Evolutionary conservation across 1,140 invertebrate species (phyloP).

Genomic region (Papilio glaucus): DNA sequence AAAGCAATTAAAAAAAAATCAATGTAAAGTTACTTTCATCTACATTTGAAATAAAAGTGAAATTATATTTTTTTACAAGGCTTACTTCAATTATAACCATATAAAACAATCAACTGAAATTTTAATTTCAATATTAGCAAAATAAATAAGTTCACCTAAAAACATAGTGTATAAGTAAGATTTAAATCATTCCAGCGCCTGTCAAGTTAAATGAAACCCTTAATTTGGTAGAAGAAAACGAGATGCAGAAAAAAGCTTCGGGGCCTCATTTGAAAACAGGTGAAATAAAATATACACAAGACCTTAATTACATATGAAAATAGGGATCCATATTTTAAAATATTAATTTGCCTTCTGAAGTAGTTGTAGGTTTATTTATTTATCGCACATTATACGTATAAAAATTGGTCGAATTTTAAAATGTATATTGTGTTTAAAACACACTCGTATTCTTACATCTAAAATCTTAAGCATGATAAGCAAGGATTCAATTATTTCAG

Average conservation of each 20-base stretch:
- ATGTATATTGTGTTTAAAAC: too few relatives aligned
- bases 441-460: neutral
- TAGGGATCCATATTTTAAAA: too few relatives aligned
- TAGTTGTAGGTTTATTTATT: too few relatives aligned
- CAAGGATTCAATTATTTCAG: neutral
- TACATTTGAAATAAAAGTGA: too few relatives aligned
- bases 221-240: conserved; percentile 1
- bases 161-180: neutral
- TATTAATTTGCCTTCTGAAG: too few relatives aligned
- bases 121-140: neutral
- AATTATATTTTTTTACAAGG: too few relatives aligned
- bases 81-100: neutral
- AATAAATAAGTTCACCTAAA: neutral
- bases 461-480: neutral
- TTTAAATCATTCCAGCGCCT: neutral
- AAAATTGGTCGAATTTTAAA: too few relatives aligned
- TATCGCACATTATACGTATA: too few relatives aligned
- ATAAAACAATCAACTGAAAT: neutral
- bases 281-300: neutral
- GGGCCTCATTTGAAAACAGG: neutral
- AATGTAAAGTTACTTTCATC: too few relatives aligned
- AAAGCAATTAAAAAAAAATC: neutral
- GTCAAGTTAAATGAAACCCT: neutral
- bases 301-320: too few relatives aligned
- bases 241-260: neutral